Conservation (phyloP, 2,888 invertebrate genomes). For the Nemapogon koenigi region DNA sequence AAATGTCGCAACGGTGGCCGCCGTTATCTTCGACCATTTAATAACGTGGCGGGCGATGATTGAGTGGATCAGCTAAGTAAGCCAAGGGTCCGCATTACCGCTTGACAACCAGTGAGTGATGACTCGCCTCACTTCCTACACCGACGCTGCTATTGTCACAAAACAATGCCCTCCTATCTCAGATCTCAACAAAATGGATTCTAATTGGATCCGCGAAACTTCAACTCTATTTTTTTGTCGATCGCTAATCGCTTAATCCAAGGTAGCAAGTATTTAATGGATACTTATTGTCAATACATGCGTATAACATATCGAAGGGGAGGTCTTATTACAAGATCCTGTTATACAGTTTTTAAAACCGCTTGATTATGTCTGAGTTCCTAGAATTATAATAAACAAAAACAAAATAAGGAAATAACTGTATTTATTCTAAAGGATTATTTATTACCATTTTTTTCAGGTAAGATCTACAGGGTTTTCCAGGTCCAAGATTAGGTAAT, state of each 20-base stretch:
- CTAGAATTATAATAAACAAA: too few relatives aligned
- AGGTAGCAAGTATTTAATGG: conserved; percentile 6
- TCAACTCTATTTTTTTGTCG: conserved; percentile 23
- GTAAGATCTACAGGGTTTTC: too few relatives aligned
- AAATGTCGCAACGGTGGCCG: conserved; percentile 39
- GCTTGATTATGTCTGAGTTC: too few relatives aligned
- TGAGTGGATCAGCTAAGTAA: conserved; percentile 29
- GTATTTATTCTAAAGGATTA: too few relatives aligned
- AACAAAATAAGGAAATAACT: too few relatives aligned
- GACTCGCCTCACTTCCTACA: conserved; percentile 35
- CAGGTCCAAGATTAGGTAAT: too few relatives aligned
- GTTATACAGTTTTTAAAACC: too few relatives aligned
- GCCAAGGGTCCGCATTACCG: conserved; percentile 27
- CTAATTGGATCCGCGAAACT: conserved; percentile 59
- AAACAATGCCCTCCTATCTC: conserved; percentile 57
- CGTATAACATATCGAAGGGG: too few relatives aligned
- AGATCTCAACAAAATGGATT: conserved; percentile 51
- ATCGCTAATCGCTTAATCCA: conserved; percentile 6
- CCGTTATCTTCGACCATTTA: conserved; percentile 41
- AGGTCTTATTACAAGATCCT: too few relatives aligned
- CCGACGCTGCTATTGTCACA: conserved; percentile 40
- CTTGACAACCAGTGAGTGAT: conserved; percentile 57
- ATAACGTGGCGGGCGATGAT: conserved; percentile 48
- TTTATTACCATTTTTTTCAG: too few relatives aligned
- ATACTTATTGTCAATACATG: too few relatives aligned